Evolutionary conservation across 2,888 invertebrate species (phyloP).

Genomic region (Sesia apiformis): DNA sequence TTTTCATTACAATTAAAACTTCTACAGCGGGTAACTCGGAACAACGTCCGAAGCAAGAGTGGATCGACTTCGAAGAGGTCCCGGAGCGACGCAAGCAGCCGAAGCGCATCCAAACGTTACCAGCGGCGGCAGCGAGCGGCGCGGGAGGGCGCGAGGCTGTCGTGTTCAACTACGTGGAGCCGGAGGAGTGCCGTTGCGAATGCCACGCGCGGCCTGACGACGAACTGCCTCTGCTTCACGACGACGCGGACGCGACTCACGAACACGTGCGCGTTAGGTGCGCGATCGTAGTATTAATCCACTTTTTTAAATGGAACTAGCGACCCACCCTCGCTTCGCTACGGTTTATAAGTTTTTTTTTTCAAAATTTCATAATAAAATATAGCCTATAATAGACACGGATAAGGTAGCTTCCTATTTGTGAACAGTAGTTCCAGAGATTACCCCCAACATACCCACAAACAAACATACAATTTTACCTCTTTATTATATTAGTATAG

Average conservation of each 20-base stretch:
- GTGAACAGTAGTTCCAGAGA: too few species aligned
- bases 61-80: slow-evolving; percentile 92
- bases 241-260: slow-evolving; percentile 11
- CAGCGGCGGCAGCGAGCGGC: slow-evolving; percentile 65
- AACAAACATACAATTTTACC: too few species aligned
- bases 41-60: slow-evolving; percentile 64
- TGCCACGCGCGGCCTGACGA: slow-evolving; percentile 76
- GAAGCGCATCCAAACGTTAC: slow-evolving; percentile 87
- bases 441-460: too few species aligned
- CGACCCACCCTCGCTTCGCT: too few species aligned
- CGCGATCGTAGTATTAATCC: too few species aligned
- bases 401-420: too few species aligned
- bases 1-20: too few species aligned
- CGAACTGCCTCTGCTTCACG: slow-evolving; percentile 38
- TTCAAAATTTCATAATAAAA: too few species aligned
- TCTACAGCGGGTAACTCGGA: slow-evolving; percentile 12
- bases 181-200: slow-evolving; percentile 91
- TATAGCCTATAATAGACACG: too few species aligned
- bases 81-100: slow-evolving; percentile 88
- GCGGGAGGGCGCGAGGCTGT: slow-evolving; percentile 57
- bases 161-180: slow-evolving; percentile 85
- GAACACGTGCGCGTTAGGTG: slow-evolving; percentile 3
- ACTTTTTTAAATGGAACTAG: too few species aligned
- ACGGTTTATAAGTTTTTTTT: too few species aligned
- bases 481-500: too few species aligned